These are phyloP conservation scores for Eulacestoma nigropectus DNA, from an alignment of 2,113 vertebrate genomes.

Conservation along the genomic window DNA sequence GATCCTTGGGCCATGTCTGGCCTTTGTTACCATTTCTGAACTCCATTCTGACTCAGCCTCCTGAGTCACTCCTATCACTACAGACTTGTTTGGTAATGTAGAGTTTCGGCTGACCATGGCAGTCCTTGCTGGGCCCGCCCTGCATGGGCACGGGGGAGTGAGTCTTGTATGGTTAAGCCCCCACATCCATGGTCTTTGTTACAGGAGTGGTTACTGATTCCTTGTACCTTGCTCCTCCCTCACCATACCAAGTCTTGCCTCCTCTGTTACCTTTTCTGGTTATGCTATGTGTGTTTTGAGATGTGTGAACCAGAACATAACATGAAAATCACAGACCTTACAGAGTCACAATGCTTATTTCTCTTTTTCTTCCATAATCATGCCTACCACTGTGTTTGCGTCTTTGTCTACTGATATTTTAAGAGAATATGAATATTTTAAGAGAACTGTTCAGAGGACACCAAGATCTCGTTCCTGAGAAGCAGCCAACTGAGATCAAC, in stretches of 20 bases:
- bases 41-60: not conserved
- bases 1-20: not conserved
- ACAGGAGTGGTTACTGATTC: not conserved
- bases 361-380: not conserved
- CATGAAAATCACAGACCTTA: not conserved
- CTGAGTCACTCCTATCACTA: not conserved
- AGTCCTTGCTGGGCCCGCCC: not conserved
- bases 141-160: not conserved
- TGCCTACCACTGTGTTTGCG: not conserved
- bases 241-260: not conserved
- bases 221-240: not conserved
- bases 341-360: not conserved
- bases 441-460: not conserved
- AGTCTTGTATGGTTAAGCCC: not conserved
- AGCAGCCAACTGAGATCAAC: not conserved
- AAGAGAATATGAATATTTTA: not conserved
- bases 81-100: not conserved
- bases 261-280: not conserved
- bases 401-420: not conserved
- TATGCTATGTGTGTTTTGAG: not conserved
- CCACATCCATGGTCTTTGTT: not conserved
- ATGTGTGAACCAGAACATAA: not conserved
- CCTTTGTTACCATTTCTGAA: not conserved
- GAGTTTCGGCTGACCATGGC: not conserved
- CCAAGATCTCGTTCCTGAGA: not conserved